Evolutionary conservation across 1,140 invertebrate species (phyloP), one percentile per base, ranked within the genome.

Genomic region (Heliconius congener): DNA sequence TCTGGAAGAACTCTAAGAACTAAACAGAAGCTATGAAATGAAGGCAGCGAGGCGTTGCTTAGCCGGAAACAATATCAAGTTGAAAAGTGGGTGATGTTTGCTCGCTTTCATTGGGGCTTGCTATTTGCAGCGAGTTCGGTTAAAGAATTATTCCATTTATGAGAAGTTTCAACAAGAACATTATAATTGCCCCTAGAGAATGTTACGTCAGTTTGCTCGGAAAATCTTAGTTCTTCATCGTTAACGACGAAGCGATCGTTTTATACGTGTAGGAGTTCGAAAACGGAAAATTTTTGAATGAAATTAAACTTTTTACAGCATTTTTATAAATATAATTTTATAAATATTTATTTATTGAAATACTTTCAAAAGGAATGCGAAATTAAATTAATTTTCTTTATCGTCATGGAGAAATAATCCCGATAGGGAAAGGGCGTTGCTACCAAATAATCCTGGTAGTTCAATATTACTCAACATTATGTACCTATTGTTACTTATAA

Each of bases 91-190:
- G 85, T 80, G 84, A 84, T 81, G 81, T 83, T 85, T 79, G 83
- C 82, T 74, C 74, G 82, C 83, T 78, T 85, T 90, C 87, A 88
- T 87, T 90, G 60, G 87, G 86, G 82, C 84, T 71, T 34, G 71
- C 30, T 71, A 71, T 71, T 71, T 27, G 37, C 71, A 11, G 18
- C 86, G 85, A 86, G 86, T 85, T 82, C 81, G 30, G 76, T 73
- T 77, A 77, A 82, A 71, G 83, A 89, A 86, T 83, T 84, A 89
- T 81, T 76, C 71, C 70, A 46, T 57, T 80, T 75, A 77, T 77
- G 76, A 77, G 76, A 77, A 77, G 46, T 77, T 77, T 77, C 42
- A 71, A 77, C 76, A 77, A 27, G 66, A 77, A 72, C 76, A n/a
- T 72, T 72, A 77, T 77, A 77, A 77, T 77, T 77, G 76, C 66